These are phyloP conservation scores for Oryzaephilus surinamensis DNA, from an alignment of 1,140 invertebrate species.

Conservation along the genomic window DNA sequence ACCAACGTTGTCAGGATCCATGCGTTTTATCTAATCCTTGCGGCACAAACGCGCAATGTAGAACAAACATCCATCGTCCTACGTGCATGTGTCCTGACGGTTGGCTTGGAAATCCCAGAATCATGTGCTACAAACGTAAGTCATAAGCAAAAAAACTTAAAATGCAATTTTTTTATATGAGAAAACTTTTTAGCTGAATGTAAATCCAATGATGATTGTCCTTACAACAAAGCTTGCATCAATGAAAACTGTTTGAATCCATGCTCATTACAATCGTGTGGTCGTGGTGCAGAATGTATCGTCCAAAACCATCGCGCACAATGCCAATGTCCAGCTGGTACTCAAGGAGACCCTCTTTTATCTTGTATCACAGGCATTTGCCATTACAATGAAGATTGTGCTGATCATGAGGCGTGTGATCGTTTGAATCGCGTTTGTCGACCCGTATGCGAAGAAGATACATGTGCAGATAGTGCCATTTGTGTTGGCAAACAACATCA, in stretches of 20 bases:
- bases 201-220: conserved; percentile 69
- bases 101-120: conserved; percentile 77
- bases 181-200: conserved; percentile 67
- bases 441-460: conserved; percentile 65
- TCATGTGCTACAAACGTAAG: conserved; percentile 79
- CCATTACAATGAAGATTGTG: conserved; percentile 82
- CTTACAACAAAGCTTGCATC: conserved; percentile 72
- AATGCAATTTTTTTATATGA: conserved; percentile 3
- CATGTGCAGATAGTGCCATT: conserved; percentile 62
- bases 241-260: conserved; percentile 71
- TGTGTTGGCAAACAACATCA: conserved; percentile 66
- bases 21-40: conserved; percentile 67
- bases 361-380: conserved; percentile 76
- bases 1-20: conserved; percentile 65
- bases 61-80: conserved; percentile 59
- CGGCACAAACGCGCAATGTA: conserved; percentile 66
- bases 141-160: too few species aligned
- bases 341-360: conserved; percentile 69
- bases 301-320: conserved; percentile 63
- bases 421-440: conserved; percentile 72
- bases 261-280: conserved; percentile 59
- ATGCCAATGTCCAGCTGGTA: conserved; percentile 73
- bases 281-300: conserved; percentile 66
- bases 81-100: conserved; percentile 71
- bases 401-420: conserved; percentile 75